These are phyloP conservation scores for Nannospalax galili DNA, from an alignment of 2,113 vertebrate species.

Conservation along the genomic window DNA sequence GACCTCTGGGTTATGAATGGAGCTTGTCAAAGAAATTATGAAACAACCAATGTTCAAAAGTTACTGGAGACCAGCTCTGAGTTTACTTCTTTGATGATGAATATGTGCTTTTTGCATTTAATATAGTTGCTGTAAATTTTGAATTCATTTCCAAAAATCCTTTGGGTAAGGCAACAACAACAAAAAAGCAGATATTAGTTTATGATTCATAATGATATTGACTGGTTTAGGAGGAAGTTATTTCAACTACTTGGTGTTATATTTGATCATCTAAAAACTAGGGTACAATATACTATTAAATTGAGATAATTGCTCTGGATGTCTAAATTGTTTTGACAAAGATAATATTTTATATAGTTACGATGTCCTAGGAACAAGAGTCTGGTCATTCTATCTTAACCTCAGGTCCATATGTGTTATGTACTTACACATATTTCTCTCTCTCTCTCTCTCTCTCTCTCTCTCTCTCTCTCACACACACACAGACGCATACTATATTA, in stretches of 20 bases:
- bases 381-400: background rate
- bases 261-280: slow-evolving; percentile 39
- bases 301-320: slow-evolving; percentile 1
- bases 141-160: slow-evolving; percentile 43
- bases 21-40: background rate
- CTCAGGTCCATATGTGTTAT: background rate
- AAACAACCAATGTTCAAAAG: slow-evolving; percentile 11
- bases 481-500: background rate
- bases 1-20: background rate
- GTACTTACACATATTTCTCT: background rate
- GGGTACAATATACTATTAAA: background rate
- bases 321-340: background rate
- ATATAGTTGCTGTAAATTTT: slow-evolving; percentile 29
- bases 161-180: slow-evolving; percentile 40
- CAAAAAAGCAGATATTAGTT: slow-evolving; percentile 32
- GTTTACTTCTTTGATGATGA: slow-evolving; percentile 41
- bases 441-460: no score
- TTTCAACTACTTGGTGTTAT: slow-evolving; percentile 23
- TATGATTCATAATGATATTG: slow-evolving; percentile 62
- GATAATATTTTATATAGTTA: background rate
- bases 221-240: background rate
- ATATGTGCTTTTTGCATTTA: background rate
- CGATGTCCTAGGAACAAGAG: background rate
- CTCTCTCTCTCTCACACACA: background rate
- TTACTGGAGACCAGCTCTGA: background rate